A percentile compares a stretch with the other conserved stretches of the same genome.
phyloP scores from a whole-genome alignment of 2,797 vertebrate genomes.

The Lagodon rhomboides region DNA sequence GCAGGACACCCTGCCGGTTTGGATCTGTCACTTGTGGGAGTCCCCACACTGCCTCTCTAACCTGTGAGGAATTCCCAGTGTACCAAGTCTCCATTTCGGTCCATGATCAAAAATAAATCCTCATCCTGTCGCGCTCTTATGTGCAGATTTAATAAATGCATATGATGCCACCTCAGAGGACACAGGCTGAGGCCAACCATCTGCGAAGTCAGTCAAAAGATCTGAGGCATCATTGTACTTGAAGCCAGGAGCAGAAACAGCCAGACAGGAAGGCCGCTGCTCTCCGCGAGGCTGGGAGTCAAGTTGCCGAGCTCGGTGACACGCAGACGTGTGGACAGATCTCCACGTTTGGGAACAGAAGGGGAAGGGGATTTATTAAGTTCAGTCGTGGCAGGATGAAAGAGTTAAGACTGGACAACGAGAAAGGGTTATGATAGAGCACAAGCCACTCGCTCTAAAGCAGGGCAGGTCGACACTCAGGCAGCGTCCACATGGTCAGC shows the following conservation, averaged over 20 bases:
- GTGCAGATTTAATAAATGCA: not conserved
- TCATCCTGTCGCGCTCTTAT: not conserved
- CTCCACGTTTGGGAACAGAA: not conserved
- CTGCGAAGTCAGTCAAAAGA: not conserved
- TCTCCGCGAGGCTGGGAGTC: slow-evolving; percentile 1
- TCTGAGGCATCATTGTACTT: not conserved
- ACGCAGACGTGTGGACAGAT: not conserved
- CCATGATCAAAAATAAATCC: slow-evolving; percentile 5
- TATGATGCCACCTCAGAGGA: not conserved
- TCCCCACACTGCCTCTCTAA: slow-evolving; percentile 11
- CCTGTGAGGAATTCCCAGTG: slow-evolving; percentile 24
- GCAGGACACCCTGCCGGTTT: slow-evolving; percentile 40
- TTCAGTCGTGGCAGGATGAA: not conserved
- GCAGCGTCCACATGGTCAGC: slow-evolving; percentile 4
- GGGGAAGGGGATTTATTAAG: not conserved
- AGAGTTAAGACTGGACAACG: not conserved
- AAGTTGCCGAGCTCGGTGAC: not conserved
- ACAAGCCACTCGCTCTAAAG: not conserved
- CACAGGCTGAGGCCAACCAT: not conserved
- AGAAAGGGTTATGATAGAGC: not conserved
- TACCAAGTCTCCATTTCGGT: slow-evolving; percentile 18
- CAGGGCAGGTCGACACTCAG: slow-evolving; percentile 8
- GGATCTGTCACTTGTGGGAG: slow-evolving; percentile 35
- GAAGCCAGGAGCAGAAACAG: not conserved
- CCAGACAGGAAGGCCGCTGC: not conserved